Conservation (phyloP, 1,140 invertebrate species). For the Pseudomyrmex flavicornis region DNA sequence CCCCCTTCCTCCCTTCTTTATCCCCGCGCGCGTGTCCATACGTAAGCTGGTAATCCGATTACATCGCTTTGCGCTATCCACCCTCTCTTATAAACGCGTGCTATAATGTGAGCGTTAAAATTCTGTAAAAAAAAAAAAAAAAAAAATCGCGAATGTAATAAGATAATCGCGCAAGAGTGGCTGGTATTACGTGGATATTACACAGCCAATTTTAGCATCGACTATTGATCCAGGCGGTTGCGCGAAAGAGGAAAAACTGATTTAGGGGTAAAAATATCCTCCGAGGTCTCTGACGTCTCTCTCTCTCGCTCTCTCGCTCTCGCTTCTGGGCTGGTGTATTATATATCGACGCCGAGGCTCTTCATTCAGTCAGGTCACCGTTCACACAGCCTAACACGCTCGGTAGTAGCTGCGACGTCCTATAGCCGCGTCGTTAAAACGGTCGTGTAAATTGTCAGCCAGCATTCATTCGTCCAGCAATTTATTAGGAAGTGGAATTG, state of each 20-base stretch:
- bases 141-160: conserved; percentile 35
- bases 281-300: conserved; percentile 44
- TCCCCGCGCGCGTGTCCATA: conserved; percentile 22
- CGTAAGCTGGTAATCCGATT: conserved; percentile 59
- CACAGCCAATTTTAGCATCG: conserved; percentile 51
- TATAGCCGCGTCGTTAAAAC: background rate
- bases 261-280: conserved; percentile 45
- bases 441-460: background rate
- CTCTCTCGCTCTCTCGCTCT: background rate
- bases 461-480: background rate
- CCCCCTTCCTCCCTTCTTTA: conserved; percentile 15
- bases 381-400: conserved; percentile 6
- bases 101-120: conserved; percentile 24
- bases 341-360: conserved; percentile 37
- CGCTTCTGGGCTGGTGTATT: conserved; percentile 6
- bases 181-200: conserved; percentile 40
- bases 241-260: conserved; percentile 46
- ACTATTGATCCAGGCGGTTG: conserved; percentile 37
- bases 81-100: conserved; percentile 33
- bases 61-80: conserved; percentile 47
- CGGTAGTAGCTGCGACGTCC: background rate
- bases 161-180: background rate
- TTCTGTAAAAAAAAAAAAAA: conserved; percentile 12
- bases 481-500: too few species aligned
- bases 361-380: conserved; percentile 16